Conservation (phyloP, 2,888 invertebrate species). For the Piscicola geometra region DNA sequence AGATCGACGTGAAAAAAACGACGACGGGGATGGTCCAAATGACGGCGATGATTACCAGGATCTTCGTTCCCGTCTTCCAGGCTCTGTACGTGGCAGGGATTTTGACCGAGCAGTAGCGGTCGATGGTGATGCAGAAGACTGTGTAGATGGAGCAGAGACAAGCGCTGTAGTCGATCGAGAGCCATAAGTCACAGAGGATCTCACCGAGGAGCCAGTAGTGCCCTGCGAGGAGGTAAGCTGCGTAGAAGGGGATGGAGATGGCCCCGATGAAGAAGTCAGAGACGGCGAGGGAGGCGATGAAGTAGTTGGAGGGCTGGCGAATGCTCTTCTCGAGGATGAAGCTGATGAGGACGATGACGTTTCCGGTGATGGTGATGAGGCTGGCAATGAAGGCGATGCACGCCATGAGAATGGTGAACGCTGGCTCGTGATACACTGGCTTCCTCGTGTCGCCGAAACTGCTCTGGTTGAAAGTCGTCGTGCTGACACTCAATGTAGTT, state of each 20-base stretch:
- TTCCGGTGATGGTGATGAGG: constrained; percentile 83
- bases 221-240: constrained; percentile 89
- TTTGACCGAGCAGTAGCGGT: constrained; percentile 96
- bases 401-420: constrained; percentile 57
- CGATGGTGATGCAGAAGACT: constrained; percentile 95
- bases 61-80: constrained; percentile 86
- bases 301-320: constrained; percentile 87
- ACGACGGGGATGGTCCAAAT: constrained; percentile 95
- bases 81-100: constrained; percentile 93
- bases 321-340: constrained; percentile 86
- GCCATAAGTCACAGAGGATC: constrained; percentile 91
- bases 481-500: too few species aligned
- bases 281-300: constrained; percentile 94
- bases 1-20: constrained; percentile 93
- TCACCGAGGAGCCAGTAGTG: constrained; percentile 90
- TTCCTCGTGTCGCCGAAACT: not conserved
- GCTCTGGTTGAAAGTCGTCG: too few species aligned
- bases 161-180: constrained; percentile 96
- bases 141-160: constrained; percentile 94
- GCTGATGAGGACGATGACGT: constrained; percentile 86
- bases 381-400: constrained; percentile 80
- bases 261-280: constrained; percentile 93
- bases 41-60: constrained; percentile 89
- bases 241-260: constrained; percentile 70
- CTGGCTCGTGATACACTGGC: not conserved